Base-by-base conservation (phyloP, 2,113 vertebrate species). In the Tragulus kanchil region DNA sequence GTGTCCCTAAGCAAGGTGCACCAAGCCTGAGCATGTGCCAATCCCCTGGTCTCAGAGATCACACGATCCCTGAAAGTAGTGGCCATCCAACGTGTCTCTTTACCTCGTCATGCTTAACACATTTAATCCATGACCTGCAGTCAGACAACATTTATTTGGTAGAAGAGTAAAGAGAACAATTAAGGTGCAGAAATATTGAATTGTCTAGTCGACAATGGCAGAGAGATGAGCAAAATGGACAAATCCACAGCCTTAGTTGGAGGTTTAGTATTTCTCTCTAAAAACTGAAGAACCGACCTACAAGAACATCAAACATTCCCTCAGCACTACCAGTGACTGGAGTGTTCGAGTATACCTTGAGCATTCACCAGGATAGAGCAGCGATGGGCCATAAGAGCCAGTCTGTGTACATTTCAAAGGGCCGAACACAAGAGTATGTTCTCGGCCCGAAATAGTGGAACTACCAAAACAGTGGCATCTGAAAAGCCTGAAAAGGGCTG, bases 11-110 rank as follows among this genome's bases (percentile, higher is more conserved):
- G 7, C 1, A 7, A 9, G 5, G 4, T 2, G n/a, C 2, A 1
- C 36, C 31, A 61, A 19, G 8, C 48, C 16, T 8, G 11, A 8
- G 21, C 13, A 3, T 0, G 0, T 5, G 1, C 21, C 54, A 0
- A 11, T 9, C 0, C 0, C 6, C 61, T 1, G 48, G 52, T 13
- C 28, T 28, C 21, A 0, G 25, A 8, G 42, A 26, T 3, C 15
- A 3, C 8, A 3, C 31, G 7, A 13, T 62, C 45, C 45, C 54
- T 23, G 36, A 25, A 52, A 17, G 26, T 17, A 11, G 25, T 0
- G 36, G 36, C 8, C 28, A 48, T 16, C 8, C 7, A 8, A 21
- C 19, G 0, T 0, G 0, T 26, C 65, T 61, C 79, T 77, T 54
- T 7, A 45, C 45, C 36, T 14, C 11, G 2, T 17, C 17, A 12